Conservation (phyloP, 2,888 invertebrate species). For the Molorchus minor region DNA sequence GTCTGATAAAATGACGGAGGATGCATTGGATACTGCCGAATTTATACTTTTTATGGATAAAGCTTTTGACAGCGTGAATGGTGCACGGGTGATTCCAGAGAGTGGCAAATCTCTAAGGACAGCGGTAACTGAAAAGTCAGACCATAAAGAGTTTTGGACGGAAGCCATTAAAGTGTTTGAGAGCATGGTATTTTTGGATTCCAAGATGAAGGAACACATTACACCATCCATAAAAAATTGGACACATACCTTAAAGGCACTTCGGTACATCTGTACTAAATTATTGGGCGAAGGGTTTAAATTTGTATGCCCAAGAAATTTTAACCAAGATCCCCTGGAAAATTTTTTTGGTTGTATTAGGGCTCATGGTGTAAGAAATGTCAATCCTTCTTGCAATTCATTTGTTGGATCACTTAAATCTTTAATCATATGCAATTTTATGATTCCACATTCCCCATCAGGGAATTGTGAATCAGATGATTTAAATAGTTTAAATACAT, state of each 20-base stretch:
- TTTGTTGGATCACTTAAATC: too few species aligned
- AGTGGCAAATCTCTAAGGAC: too few species aligned
- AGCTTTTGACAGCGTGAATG: too few species aligned
- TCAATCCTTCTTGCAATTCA: too few species aligned
- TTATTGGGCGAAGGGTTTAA: neutral
- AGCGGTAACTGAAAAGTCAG: neutral
- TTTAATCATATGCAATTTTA: too few species aligned
- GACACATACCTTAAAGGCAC: neutral
- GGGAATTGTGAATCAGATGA: too few species aligned
- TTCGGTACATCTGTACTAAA: neutral
- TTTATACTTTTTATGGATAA: neutral
- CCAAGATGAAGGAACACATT: neutral
- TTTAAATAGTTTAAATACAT: too few species aligned
- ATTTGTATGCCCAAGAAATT: neutral
- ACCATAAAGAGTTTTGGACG: neutral
- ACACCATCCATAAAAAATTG: neutral
- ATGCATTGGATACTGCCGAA: neutral
- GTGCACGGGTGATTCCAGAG: too few species aligned
- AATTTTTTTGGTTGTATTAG: too few species aligned
- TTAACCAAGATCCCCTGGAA: neutral
- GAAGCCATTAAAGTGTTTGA: neutral
- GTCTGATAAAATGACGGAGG: neutral
- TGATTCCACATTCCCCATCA: too few species aligned
- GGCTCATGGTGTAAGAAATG: too few species aligned
- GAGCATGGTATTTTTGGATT: neutral